phyloP scores from a whole-genome alignment of 2,797 vertebrate species.

The Bradypodion ventrale region DNA sequence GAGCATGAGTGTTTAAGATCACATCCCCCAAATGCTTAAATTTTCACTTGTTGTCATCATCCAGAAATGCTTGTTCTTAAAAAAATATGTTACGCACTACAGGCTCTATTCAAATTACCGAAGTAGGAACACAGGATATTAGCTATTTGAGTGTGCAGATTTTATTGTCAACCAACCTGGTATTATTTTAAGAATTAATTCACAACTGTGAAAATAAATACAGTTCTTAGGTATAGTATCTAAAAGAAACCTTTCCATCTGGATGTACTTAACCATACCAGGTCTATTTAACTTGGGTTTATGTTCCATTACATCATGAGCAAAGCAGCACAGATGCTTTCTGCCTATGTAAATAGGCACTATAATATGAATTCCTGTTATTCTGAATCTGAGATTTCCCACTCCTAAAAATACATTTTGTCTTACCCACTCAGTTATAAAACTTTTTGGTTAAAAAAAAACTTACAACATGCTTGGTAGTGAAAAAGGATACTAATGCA shows the following conservation, averaged over 20 bases:
- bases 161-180: slow-evolving; percentile 44
- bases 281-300: slow-evolving; percentile 36
- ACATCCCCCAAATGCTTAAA: slow-evolving; percentile 12
- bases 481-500: background rate
- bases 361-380: slow-evolving; percentile 47
- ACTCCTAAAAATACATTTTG: slow-evolving; percentile 43
- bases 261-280: slow-evolving; percentile 51
- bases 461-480: slow-evolving; percentile 4
- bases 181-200: slow-evolving; percentile 27
- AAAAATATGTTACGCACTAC: background rate
- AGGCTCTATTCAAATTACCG: slow-evolving; percentile 17
- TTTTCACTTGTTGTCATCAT: slow-evolving; percentile 31
- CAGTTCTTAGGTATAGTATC: background rate
- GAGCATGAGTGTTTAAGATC: background rate
- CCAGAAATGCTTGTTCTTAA: slow-evolving; percentile 25
- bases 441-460: slow-evolving; percentile 24
- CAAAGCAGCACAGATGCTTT: slow-evolving; percentile 53
- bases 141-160: slow-evolving; percentile 17
- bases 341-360: slow-evolving; percentile 55
- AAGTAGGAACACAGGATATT: slow-evolving; percentile 21
- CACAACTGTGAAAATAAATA: slow-evolving; percentile 42
- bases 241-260: slow-evolving; percentile 37
- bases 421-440: slow-evolving; percentile 33
- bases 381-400: slow-evolving; percentile 42
- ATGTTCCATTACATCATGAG: slow-evolving; percentile 46